Evolutionary conservation across 1,140 invertebrate genomes (phyloP).

Genomic region (Zaprionus kolodkinae): DNA sequence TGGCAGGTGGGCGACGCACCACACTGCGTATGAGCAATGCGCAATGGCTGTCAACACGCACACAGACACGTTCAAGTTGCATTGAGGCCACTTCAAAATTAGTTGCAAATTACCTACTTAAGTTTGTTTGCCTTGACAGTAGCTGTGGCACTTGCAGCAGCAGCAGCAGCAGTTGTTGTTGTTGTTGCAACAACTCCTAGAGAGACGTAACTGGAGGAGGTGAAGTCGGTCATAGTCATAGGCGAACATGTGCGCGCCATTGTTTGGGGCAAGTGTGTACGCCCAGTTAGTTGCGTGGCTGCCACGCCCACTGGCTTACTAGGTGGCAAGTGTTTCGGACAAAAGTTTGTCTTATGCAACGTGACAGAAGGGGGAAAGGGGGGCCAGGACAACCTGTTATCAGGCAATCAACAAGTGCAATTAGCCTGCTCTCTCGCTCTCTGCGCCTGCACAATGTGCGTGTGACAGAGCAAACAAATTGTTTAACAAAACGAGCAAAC

Average conservation of each 20-base stretch:
- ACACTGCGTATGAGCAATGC: conserved; percentile 76
- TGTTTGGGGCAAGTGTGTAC: conserved; percentile 30
- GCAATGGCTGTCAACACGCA: conserved; percentile 36
- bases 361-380: background rate
- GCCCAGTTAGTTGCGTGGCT: conserved; percentile 56
- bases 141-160: conserved; percentile 15
- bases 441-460: conserved; percentile 65
- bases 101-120: conserved; percentile 82
- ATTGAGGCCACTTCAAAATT: conserved; percentile 70
- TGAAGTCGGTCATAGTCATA: conserved; percentile 13
- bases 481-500: conserved; percentile 54
- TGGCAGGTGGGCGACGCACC: conserved; percentile 16
- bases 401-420: conserved; percentile 78
- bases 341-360: conserved; percentile 74
- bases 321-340: conserved; percentile 32
- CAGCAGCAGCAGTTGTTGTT: conserved; percentile 1
- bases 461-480: conserved; percentile 82
- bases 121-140: conserved; percentile 66
- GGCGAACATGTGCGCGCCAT: conserved; percentile 60
- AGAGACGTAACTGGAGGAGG: conserved; percentile 7
- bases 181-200: background rate
- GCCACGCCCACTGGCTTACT: conserved; percentile 55
- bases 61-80: conserved; percentile 46
- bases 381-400: conserved; percentile 65
- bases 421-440: conserved; percentile 64